Percentiles rank a stretch among this genome's conserved stretches.
These are phyloP conservation scores for Centropristis striata DNA, from an alignment of 2,113 vertebrate species.

Conservation along the genomic window DNA sequence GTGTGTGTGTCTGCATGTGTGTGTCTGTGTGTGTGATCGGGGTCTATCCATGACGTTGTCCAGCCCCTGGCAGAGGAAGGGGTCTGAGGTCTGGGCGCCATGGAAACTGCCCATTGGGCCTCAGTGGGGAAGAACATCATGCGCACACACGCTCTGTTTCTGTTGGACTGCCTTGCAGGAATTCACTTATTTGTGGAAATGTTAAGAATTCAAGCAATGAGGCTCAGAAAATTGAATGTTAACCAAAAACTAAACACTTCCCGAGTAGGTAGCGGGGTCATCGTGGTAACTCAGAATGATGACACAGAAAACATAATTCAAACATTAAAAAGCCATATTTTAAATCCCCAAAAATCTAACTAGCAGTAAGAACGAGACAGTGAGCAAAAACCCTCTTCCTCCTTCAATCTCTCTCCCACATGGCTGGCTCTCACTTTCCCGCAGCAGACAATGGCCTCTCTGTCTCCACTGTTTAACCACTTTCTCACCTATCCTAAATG, in stretches of 20 bases:
- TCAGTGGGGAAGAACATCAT: constrained; percentile 66
- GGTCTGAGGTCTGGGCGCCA: constrained; percentile 69
- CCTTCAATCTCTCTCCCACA: constrained; percentile 57
- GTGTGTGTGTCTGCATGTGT: constrained; percentile 11
- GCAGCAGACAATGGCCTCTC: constrained; percentile 70
- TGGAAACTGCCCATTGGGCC: constrained; percentile 77
- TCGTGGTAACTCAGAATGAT: constrained; percentile 18
- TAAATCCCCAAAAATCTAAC: constrained; percentile 9
- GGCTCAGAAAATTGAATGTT: constrained; percentile 68
- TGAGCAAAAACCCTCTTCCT: constrained; percentile 33
- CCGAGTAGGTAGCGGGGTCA: constrained; percentile 40
- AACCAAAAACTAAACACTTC: constrained; percentile 71
- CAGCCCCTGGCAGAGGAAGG: constrained; percentile 58
- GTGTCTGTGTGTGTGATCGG: not conserved
- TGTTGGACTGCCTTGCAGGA: constrained; percentile 79
- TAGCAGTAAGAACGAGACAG: constrained; percentile 26
- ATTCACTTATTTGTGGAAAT: constrained; percentile 86
- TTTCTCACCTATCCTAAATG: constrained; percentile 69
- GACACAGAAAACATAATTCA: constrained; percentile 19
- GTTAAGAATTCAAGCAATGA: constrained; percentile 85
- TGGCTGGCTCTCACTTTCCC: constrained; percentile 54
- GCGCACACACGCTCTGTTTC: constrained; percentile 76
- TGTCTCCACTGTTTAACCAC: constrained; percentile 61
- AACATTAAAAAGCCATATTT: constrained; percentile 32
- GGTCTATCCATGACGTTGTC: constrained; percentile 54